Conservation (phyloP, 2,888 invertebrate genomes). For the Lacanobia oleracea region DNA sequence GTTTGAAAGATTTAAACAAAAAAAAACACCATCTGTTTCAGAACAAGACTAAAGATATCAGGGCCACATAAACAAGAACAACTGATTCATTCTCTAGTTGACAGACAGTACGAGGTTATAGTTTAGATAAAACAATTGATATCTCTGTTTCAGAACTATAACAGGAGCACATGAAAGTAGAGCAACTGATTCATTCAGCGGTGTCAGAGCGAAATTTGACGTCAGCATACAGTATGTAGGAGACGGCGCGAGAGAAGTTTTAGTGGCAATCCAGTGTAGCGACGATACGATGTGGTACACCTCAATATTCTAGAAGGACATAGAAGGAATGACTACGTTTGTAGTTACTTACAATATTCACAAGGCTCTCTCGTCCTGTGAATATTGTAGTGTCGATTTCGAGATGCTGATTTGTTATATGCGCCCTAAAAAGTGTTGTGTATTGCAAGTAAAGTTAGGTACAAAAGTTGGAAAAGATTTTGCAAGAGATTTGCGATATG, state of each 20-base stretch:
- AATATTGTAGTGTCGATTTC: slow-evolving; percentile 12
- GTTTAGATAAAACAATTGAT: no score
- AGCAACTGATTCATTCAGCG: slow-evolving; percentile 25
- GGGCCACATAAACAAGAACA: no score
- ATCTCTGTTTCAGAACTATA: no score
- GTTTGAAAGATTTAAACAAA: no score
- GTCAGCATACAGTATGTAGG: slow-evolving; percentile 32
- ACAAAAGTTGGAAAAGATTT: no score
- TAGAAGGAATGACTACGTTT: background rate
- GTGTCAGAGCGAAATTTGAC: slow-evolving; percentile 12
- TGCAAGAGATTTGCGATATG: no score
- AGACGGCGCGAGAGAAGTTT: slow-evolving; percentile 2
- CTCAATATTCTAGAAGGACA: background rate
- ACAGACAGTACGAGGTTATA: no score
- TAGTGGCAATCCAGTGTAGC: background rate
- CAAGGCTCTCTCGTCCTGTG: background rate
- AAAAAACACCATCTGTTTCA: no score
- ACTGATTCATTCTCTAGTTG: no score
- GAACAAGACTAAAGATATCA: no score
- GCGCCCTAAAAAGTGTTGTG: background rate
- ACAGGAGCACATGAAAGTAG: slow-evolving; percentile 24
- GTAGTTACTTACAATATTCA: no score
- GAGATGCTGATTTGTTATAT: background rate
- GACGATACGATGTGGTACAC: background rate
- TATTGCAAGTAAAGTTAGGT: no score